Percentiles rank a stretch among this genome's conserved stretches.
Evolutionary conservation across 2,888 invertebrate species (phyloP).

Genomic region (Holacanthella duospinosa): DNA sequence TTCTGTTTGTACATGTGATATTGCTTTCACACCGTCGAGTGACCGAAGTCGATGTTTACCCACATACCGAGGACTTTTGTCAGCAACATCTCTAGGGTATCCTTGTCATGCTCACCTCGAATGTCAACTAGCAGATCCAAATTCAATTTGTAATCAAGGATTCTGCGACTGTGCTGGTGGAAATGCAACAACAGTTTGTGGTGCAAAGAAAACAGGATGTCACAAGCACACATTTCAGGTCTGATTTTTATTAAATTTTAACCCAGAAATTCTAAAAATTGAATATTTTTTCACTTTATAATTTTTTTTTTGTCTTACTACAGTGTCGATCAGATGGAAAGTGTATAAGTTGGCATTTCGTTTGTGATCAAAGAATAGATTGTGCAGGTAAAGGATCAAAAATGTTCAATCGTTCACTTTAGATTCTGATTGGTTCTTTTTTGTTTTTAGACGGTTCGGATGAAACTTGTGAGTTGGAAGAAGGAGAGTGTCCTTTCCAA

Average conservation of each 20-base stretch:
- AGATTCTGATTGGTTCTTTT: background rate
- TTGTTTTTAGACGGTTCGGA: conserved; percentile 63
- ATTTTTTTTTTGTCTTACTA: conserved; percentile 13
- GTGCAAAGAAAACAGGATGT: conserved; percentile 64
- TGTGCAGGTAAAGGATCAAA: conserved; percentile 44
- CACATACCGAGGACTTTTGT: conserved; percentile 36
- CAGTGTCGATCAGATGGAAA: conserved; percentile 74
- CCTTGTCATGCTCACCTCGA: conserved; percentile 63
- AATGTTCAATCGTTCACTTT: too few relatives aligned
- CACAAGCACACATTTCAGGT: conserved; percentile 75
- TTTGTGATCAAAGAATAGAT: conserved; percentile 74
- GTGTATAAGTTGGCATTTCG: conserved; percentile 87
- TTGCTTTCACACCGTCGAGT: conserved; percentile 38
- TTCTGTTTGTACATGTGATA: conserved; percentile 35
- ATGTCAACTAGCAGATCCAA: conserved; percentile 66
- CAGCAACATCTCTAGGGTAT: conserved; percentile 61
- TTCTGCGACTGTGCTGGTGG: conserved; percentile 61
- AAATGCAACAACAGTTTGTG: conserved; percentile 49
- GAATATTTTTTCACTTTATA: background rate
- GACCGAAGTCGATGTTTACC: conserved; percentile 39
- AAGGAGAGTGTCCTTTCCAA: conserved; percentile 45
- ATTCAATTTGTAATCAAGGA: conserved; percentile 62
- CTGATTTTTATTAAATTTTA: conserved; percentile 32
- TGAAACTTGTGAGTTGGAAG: conserved; percentile 61
- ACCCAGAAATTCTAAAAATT: background rate